Base-by-base conservation (phyloP, 2,888 invertebrate genomes). In the Erebia ligea region DNA sequence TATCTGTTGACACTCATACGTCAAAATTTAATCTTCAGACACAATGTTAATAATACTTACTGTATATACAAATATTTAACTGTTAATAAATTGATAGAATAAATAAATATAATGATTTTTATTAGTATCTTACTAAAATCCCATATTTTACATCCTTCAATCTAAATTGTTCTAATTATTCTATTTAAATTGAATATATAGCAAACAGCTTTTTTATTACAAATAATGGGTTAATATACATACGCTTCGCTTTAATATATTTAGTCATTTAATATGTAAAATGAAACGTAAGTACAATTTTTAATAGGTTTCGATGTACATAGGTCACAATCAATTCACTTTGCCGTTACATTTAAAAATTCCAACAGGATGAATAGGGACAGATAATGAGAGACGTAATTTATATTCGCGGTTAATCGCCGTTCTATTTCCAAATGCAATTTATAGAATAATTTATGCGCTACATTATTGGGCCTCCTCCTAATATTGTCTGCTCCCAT, bases 401-500 rank as follows among this genome's bases (percentile, higher is more conserved):
- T 85, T 84, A 86, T 80, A 73, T 71, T 68, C 69, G 69, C 56
- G 71, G 58, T 74, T 72, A 73, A 73, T 76, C 69, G 70, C 63
- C 70, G 72, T 69, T 71, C 70, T 73, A 76, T 76, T 75, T 75
- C 69, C 73, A 70, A 75, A 75, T 57, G 75, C 71, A 86, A 86
- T 86, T 86, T 84, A 86, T 85, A 84, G 77, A 79, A 84, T 84
- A 86, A 88, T 87, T 86, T 85, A 86, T 84, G 83, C 78, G 58
- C 45, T 67, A 67, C 67, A 67, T 67, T 67, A 54, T 67, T 67
- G 67, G 67, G 67, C 67, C 67, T 83, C 83, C 83, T 84, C 80
- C 80, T 80, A 79, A 76, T 78, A 79, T 79, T 86, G 87, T 88
- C 87, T 87, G 86, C 81, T 86, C 88, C 83, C 90, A 92, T 92